phyloP scores from a whole-genome alignment of 2,888 invertebrate genomes.

The Sclerodermus sp. region DNA sequence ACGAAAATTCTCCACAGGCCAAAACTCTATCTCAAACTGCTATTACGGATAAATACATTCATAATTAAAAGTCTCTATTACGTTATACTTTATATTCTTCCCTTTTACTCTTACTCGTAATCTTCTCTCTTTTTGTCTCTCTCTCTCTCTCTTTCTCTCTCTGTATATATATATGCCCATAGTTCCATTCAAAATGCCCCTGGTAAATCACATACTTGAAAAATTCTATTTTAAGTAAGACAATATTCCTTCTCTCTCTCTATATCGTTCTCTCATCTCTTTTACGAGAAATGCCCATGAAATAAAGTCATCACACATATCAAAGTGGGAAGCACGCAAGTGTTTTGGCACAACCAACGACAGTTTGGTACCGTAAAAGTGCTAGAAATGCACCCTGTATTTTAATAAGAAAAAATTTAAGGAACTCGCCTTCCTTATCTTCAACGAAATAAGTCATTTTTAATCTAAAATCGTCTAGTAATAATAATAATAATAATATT shows the following conservation, averaged over 20 bases:
- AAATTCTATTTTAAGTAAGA: no score
- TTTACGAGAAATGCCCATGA: background rate
- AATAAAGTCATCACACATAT: constrained; percentile 21
- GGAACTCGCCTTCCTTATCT: constrained; percentile 11
- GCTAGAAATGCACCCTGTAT: constrained; percentile 20
- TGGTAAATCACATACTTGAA: no score
- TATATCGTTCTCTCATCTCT: constrained; percentile 8
- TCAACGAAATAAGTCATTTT: no score
- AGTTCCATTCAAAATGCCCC: no score
- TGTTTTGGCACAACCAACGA: constrained; percentile 43
- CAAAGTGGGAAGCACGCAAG: constrained; percentile 22
- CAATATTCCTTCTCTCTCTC: background rate
- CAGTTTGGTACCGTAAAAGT: constrained; percentile 40
- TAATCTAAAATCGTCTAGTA: no score
- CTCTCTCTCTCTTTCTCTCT: constrained; percentile 2
- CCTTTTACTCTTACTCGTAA: constrained; percentile 28
- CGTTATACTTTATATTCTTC: constrained; percentile 12
- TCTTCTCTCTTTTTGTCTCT: constrained; percentile 21
- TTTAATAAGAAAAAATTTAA: constrained; percentile 15
- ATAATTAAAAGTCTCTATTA: no score
- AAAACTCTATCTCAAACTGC: no score
- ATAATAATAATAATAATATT: constrained; percentile 14
- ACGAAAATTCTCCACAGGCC: no score
- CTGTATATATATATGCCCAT: background rate
- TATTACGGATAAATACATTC: no score